Base-by-base conservation (phyloP, 1,140 invertebrate genomes). In the Oedothorax gibbosus region DNA sequence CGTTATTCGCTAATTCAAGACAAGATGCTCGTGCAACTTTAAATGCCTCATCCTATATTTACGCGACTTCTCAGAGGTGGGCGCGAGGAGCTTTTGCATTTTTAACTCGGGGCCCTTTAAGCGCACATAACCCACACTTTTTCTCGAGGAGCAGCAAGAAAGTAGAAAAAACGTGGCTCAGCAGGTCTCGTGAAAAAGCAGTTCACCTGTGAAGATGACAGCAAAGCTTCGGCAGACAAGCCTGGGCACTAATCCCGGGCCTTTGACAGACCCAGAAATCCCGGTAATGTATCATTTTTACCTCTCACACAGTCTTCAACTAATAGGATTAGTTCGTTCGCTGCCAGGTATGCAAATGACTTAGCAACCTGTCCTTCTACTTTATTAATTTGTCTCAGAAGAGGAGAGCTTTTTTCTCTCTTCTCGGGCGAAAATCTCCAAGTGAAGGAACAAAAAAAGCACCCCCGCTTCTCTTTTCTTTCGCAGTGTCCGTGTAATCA, bases 361-460 rank as follows among this genome's bases (percentile, higher is more conserved):
- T 86, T 86, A 86, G 77, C 85, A 86, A 86, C 85, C 85, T 86
- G 85, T 80, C 85, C 75, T 86, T 79, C 76, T 86, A 86, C 85
- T 86, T 86, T 86, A 86, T 86, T 86, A 86, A 86, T 86, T 86
- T 86, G 85, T 86, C 85, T 86, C 85, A 76, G 75, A 80, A 66
- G 60, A 57, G 81, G 35, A 85, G n/a, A 57, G 69, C 12, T 7
- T 7, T 14, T 64, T 73, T 73, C 72, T 84, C 76, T 66, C 69
- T 68, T 62, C 53, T 73, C 53, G 20, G 64, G 60, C 69, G 57
- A 51, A 73, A 84, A 84, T 84, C 81, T 84, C 81, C 81, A 84
- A 76, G 71, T 53, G 35, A 35, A 35, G 35, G 20, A 53, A 69
- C 66, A 80, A 81, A 72, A 69, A 77, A 75, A 78, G 72, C 78